Conservation (phyloP, 2,888 invertebrate species). For the Kryphioiulus occultus region DNA sequence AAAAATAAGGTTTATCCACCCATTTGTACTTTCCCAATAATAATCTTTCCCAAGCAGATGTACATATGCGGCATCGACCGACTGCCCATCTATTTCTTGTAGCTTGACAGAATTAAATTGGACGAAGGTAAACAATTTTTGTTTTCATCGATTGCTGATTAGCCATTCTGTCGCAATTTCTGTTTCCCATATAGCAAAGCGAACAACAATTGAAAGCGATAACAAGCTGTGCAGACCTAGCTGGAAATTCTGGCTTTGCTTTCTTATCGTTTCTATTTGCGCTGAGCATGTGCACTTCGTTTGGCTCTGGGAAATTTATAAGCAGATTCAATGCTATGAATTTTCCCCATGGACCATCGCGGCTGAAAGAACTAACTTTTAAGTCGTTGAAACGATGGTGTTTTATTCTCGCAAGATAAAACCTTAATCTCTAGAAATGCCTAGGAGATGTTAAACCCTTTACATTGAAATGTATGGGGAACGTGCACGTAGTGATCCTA, state of each 20-base stretch:
- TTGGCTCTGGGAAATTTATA: conserved; percentile 7
- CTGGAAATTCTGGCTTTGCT: not conserved
- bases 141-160: conserved; percentile 11
- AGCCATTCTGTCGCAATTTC: not conserved
- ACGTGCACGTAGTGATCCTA: too few relatives aligned
- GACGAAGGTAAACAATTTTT: not conserved
- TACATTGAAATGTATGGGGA: too few relatives aligned
- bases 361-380: not conserved
- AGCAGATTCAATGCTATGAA: not conserved
- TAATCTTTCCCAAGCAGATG: not conserved
- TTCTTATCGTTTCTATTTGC: not conserved
- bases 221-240: not conserved
- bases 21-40: not conserved
- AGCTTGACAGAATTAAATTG: not conserved
- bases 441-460: too few relatives aligned
- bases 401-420: not conserved
- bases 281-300: not conserved
- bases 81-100: not conserved
- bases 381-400: not conserved
- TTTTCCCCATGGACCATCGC: not conserved
- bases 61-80: not conserved
- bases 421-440: not conserved
- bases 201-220: not conserved
- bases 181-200: not conserved
- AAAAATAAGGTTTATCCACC: not conserved